Evolutionary conservation across 2,888 invertebrate species (phyloP).

Genomic region (Drosophila mettleri): DNA sequence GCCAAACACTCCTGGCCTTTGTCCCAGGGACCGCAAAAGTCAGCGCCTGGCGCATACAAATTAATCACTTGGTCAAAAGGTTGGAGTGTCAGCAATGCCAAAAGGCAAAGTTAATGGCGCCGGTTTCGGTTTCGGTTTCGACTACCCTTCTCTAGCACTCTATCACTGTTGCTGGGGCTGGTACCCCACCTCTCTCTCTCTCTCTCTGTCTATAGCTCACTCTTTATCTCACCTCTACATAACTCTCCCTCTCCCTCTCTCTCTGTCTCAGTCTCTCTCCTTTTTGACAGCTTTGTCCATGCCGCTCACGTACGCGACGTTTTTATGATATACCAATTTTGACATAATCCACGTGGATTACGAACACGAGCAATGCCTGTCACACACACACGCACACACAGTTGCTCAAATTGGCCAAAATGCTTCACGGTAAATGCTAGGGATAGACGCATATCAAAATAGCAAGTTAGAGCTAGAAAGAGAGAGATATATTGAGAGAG

Average conservation of each 20-base stretch:
- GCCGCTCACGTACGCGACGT: conserved; percentile 80
- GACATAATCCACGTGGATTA: conserved; percentile 82
- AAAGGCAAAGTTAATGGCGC: conserved; percentile 61
- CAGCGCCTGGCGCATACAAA: conserved; percentile 76
- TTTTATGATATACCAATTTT: conserved; percentile 84
- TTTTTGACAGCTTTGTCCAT: conserved; percentile 46
- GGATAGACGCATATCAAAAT: neutral
- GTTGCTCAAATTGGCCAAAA: conserved; percentile 56
- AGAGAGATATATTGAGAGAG: neutral
- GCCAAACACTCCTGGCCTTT: conserved; percentile 79
- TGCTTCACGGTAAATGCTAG: conserved; percentile 8
- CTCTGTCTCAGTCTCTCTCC: neutral
- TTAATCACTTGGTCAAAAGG: conserved; percentile 73
- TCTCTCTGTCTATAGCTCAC: neutral
- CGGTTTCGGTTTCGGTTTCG: conserved; percentile 41
- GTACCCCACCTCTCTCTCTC: neutral
- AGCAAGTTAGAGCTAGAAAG: neutral
- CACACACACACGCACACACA: conserved; percentile 10
- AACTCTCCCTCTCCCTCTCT: neutral
- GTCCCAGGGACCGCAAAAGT: conserved; percentile 74
- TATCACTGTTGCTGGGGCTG: too few relatives aligned
- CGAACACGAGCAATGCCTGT: conserved; percentile 51
- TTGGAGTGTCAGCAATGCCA: conserved; percentile 51
- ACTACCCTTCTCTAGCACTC: conserved; percentile 2
- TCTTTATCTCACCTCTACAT: conserved; percentile 1